Evolutionary conservation across 2,113 vertebrate species (phyloP).

Genomic region (Campylomormyrus tamandua): DNA sequence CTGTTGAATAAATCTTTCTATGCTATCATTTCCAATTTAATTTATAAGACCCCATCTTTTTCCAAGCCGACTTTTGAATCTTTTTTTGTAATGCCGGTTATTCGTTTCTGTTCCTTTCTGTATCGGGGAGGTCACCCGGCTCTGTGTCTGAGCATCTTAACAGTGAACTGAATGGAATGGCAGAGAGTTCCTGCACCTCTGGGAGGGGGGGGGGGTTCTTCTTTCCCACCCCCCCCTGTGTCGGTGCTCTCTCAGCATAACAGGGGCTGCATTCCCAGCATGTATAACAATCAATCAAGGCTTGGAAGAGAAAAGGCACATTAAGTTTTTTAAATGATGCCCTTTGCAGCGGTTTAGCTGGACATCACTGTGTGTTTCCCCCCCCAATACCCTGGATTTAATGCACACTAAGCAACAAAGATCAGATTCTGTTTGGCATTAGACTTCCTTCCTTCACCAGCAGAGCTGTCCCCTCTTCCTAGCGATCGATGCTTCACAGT

Average conservation of each 20-base stretch:
- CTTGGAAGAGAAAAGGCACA: neutral
- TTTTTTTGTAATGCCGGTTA: neutral
- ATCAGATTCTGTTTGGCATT: neutral
- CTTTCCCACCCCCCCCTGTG: neutral
- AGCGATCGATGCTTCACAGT: neutral
- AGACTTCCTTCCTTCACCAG: neutral
- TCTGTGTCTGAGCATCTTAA: neutral
- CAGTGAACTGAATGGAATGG: neutral
- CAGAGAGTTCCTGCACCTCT: neutral
- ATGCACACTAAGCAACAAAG: neutral
- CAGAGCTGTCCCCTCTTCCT: neutral
- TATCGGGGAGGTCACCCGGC: neutral
- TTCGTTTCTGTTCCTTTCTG: neutral
- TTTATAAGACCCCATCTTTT: neutral
- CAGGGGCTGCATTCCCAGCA: neutral
- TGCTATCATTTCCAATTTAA: neutral
- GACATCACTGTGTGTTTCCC: neutral
- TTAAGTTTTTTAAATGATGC: neutral
- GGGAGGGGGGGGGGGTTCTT: neutral
- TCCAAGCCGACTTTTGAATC: neutral
- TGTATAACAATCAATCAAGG: neutral
- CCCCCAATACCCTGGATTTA: neutral
- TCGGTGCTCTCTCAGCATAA: neutral
- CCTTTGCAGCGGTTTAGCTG: neutral
- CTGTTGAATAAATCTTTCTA: neutral